A percentile compares a stretch with the other conserved stretches of the same genome.
Conservation (phyloP, 2,888 invertebrate genomes). For the Drosophila affinis region DNA sequence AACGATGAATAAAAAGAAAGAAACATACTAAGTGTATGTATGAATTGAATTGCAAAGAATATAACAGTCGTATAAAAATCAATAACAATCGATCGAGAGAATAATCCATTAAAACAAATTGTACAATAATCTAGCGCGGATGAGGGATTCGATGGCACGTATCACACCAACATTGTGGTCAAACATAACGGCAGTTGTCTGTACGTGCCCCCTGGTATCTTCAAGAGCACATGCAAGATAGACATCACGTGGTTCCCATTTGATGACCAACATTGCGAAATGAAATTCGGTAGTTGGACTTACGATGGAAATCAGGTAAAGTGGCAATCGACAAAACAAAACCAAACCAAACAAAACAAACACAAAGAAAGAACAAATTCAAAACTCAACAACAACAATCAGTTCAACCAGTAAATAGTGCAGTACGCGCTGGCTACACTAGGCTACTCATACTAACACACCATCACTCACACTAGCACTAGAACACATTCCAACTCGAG, state of each 20-base stretch:
- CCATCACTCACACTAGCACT: slow-evolving; percentile 4
- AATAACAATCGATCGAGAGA: slow-evolving; percentile 36
- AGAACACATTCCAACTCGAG: slow-evolving; percentile 34
- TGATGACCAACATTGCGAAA: slow-evolving; percentile 99
- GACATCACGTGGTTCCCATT: slow-evolving; percentile 99
- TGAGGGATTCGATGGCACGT: slow-evolving; percentile 99
- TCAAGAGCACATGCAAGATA: slow-evolving; percentile 99
- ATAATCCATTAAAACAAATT: slow-evolving; percentile 73
- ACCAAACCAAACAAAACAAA: slow-evolving; percentile 42
- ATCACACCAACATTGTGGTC: slow-evolving; percentile 99
- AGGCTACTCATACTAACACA: slow-evolving; percentile 31
- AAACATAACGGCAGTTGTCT: slow-evolving; percentile 98
- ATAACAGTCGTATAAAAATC: slow-evolving; percentile 45
- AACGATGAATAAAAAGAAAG: slow-evolving; percentile 31
- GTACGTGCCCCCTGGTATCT: slow-evolving; percentile 99
- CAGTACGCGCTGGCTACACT: slow-evolving; percentile 48
- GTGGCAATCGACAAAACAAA: slow-evolving; percentile 60
- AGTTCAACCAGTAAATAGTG: slow-evolving; percentile 28
- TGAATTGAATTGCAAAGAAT: slow-evolving; percentile 26
- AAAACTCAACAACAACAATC: slow-evolving; percentile 25
- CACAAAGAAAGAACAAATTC: slow-evolving; percentile 26
- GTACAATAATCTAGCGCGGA: slow-evolving; percentile 92
- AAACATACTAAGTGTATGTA: background rate
- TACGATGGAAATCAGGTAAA: slow-evolving; percentile 98
- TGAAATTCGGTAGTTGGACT: slow-evolving; percentile 99